Base-by-base conservation (phyloP, 2,113 vertebrate genomes). In the Semnornis frantzii region DNA sequence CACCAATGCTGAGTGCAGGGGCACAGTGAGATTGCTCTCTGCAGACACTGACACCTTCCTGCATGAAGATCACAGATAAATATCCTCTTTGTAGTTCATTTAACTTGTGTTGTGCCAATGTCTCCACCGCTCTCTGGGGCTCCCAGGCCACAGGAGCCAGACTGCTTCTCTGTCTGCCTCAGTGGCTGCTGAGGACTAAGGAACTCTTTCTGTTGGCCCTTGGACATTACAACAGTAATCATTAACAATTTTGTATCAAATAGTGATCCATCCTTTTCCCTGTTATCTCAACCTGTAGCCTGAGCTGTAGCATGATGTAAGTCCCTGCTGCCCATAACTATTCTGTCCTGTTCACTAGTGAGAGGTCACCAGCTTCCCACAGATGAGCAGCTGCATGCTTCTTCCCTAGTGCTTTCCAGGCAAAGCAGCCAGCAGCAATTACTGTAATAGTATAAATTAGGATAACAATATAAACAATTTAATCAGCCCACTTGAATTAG, bases 291-390 rank as follows among this genome's bases (percentile, higher is more conserved):
- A 88, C 30, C 34, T 66, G 24, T 27, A 63, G 30, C 23, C 52
- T 77, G 69, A 88, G n/a, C 34, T 39, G 37, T 39, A 39, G 48
- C 21, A 24, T 0, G 1, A 55, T 39, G 37, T 16, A 28, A 58
- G 39, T 8, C 23, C 1, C 3, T 55, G 14, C 30, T 83, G n/a
- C 57, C 65, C 20, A 20, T 0, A 0, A 21, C n/a, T 1, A 0
- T 25, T 64, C 58, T 59, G 66, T 46, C 20, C 70, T 39, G 31
- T 78, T 62, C 24, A 12, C 24, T 66, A 15, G 12, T 6, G 30
- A 82, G 71, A 60, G 75, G 48, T 66, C 84, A 81, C 5, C 46
- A 48, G 48, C 24, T 68, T 75, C 48, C n/a, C 60, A 33, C 33
- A 59, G 54, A 63, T 3, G n/a, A 75, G 62, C 87, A 91, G 65